phyloP scores from a whole-genome alignment of 2,888 invertebrate genomes.

The Danaus chrysippus region DNA sequence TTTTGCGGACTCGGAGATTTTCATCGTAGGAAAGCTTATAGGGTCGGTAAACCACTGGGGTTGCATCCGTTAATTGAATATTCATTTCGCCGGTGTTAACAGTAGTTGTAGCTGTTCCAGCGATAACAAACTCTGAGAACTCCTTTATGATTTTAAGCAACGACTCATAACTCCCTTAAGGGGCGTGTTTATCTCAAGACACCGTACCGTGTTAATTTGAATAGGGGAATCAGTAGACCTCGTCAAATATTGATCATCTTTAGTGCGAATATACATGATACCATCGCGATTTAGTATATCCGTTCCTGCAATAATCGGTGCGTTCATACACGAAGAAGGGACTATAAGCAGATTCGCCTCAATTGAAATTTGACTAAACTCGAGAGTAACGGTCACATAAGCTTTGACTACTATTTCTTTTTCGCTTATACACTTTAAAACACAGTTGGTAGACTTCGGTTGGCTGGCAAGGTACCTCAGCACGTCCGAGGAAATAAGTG shows the following conservation, averaged over 20 bases:
- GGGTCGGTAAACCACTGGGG: slow-evolving; percentile 9
- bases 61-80: slow-evolving; percentile 7
- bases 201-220: background rate
- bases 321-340: background rate
- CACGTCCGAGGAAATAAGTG: slow-evolving; percentile 8
- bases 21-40: slow-evolving; percentile 8
- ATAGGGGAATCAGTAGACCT: background rate
- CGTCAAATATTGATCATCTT: slow-evolving; percentile 8
- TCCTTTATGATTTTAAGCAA: background rate
- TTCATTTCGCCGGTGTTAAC: slow-evolving; percentile 7
- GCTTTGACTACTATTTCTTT: slow-evolving; percentile 12
- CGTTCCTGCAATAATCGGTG: slow-evolving; percentile 8
- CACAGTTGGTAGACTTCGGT: slow-evolving; percentile 15
- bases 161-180: background rate
- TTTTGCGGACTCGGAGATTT: slow-evolving; percentile 10
- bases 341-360: slow-evolving; percentile 8
- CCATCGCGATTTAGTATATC: slow-evolving; percentile 10
- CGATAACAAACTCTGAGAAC: background rate
- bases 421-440: slow-evolving; percentile 24
- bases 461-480: slow-evolving; percentile 24
- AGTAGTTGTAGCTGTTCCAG: slow-evolving; percentile 7
- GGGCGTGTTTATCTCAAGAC: slow-evolving; percentile 6
- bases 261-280: slow-evolving; percentile 10
- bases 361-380: slow-evolving; percentile 8
- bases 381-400: slow-evolving; percentile 11